Conservation (phyloP, 2,888 invertebrate species). For the Endotricha flammealis region DNA sequence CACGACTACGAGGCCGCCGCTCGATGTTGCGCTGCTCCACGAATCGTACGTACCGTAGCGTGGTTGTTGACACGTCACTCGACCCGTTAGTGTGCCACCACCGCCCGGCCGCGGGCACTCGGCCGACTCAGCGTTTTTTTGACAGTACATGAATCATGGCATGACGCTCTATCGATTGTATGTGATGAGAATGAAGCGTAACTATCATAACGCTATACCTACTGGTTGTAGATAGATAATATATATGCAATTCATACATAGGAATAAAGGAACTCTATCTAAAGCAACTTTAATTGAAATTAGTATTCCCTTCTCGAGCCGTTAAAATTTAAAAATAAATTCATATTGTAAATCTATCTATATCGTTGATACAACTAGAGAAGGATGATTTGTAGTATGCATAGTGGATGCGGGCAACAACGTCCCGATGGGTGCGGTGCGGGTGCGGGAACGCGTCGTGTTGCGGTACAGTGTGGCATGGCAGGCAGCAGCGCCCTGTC, state of each 20-base stretch:
- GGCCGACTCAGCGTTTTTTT: constrained; percentile 17
- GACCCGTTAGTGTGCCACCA: constrained; percentile 24
- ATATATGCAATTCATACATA: no score
- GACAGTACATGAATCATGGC: constrained; percentile 20
- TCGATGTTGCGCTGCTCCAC: constrained; percentile 10
- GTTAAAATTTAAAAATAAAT: no score
- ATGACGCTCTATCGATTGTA: constrained; percentile 20
- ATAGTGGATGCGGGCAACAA: constrained; percentile 18
- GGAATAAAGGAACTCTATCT: no score
- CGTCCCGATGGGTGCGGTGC: constrained; percentile 26
- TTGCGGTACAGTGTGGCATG: constrained; percentile 61
- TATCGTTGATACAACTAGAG: no score
- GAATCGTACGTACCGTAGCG: constrained; percentile 21
- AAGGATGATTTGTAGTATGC: constrained; percentile 3
- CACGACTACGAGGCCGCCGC: constrained; percentile 15
- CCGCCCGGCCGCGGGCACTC: constrained; percentile 11
- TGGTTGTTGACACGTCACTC: constrained; percentile 31
- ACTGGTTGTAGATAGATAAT: no score
- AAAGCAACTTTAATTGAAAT: no score
- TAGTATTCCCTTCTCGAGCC: no score
- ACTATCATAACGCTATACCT: no score
- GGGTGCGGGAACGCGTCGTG: constrained; percentile 38
- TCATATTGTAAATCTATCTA: no score
- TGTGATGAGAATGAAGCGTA: not conserved
- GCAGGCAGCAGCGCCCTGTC: constrained; percentile 39